phyloP scores from a whole-genome alignment of 92 coral and sea anemone species.

The Actinostola sp. region DNA sequence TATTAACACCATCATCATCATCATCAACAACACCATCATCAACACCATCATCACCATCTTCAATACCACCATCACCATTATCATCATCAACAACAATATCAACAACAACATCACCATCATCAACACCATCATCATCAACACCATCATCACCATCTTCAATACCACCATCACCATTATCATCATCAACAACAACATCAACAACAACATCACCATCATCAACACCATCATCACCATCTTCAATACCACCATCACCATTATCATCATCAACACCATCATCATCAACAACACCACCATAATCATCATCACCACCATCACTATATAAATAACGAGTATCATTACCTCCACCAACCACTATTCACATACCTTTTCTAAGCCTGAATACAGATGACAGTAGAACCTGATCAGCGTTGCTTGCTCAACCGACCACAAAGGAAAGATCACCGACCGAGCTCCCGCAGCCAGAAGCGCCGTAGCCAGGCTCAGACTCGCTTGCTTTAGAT shows the following conservation, averaged over 20 bases:
- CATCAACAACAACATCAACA: background rate
- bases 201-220: constrained; percentile 3
- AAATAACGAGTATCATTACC: background rate
- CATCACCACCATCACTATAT: background rate
- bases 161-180: background rate
- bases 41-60: background rate
- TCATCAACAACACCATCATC: background rate
- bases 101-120: background rate
- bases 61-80: constrained; percentile 5
- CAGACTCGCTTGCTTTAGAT: constrained; percentile 50
- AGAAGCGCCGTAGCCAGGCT: constrained; percentile 74
- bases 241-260: background rate
- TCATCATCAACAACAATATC: background rate
- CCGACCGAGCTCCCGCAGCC: constrained; percentile 74
- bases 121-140: background rate
- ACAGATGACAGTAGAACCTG: constrained; percentile 65
- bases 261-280: background rate
- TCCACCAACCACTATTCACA: background rate
- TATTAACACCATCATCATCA: background rate
- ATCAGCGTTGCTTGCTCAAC: constrained; percentile 67
- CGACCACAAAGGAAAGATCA: constrained; percentile 78
- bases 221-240: background rate
- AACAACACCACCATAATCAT: background rate
- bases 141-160: background rate
- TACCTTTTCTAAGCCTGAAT: constrained; percentile 75